phyloP scores from a whole-genome alignment of 2,888 invertebrate genomes.

The Actias luna region DNA sequence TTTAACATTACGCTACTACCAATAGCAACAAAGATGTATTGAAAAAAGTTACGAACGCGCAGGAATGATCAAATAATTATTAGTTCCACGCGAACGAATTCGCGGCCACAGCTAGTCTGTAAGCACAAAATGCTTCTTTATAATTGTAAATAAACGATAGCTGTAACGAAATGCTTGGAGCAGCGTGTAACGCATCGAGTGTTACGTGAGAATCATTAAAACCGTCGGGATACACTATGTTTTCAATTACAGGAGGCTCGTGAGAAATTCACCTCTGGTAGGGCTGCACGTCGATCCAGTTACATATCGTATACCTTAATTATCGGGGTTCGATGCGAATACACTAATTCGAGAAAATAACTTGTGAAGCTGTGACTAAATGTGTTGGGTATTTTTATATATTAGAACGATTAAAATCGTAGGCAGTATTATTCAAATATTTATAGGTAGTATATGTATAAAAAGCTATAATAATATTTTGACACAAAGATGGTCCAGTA shows the following conservation, averaged over 20 bases:
- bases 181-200: not conserved
- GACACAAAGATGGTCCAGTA: no score
- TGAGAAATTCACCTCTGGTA: constrained; percentile 67
- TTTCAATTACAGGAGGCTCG: constrained; percentile 79
- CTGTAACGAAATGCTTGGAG: constrained; percentile 7
- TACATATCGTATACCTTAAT: not conserved
- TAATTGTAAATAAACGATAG: not conserved
- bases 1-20: no score
- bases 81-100: no score
- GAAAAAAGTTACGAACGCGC: no score
- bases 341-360: not conserved
- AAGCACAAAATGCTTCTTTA: no score
- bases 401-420: not conserved
- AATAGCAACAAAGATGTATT: no score
- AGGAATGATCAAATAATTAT: no score
- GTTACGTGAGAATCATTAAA: constrained; percentile 64
- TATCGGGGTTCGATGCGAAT: not conserved
- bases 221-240: constrained; percentile 72
- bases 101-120: no score
- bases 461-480: no score
- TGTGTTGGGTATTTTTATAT: not conserved
- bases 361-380: not conserved
- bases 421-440: no score
- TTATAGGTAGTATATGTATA: no score
- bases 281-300: constrained; percentile 42